Conservation (phyloP, 2,113 vertebrate species). For the Melozone crissalis region DNA sequence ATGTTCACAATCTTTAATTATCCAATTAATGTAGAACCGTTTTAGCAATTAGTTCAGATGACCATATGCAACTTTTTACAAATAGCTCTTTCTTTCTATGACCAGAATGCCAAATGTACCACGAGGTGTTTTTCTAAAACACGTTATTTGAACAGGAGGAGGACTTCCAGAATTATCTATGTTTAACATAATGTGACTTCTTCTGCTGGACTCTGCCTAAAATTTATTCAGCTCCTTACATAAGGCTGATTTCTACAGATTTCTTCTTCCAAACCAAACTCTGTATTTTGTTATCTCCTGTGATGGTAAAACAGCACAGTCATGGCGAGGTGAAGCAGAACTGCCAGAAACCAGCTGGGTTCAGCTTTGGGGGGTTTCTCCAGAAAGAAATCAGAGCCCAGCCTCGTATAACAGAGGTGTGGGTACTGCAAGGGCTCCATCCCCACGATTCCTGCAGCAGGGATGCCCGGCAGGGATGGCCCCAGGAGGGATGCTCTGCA, state of each 20-base stretch:
- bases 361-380: neutral
- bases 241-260: neutral
- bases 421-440: neutral
- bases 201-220: neutral
- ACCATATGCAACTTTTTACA: slow-evolving; percentile 72
- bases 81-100: slow-evolving; percentile 56
- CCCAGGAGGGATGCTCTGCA: too few species aligned
- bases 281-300: neutral
- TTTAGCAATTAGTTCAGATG: slow-evolving; percentile 81
- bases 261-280: neutral
- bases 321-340: neutral
- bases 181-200: neutral
- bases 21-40: slow-evolving; percentile 79
- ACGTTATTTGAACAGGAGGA: neutral
- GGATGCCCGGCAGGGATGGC: too few species aligned
- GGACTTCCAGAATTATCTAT: neutral
- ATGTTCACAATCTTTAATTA: slow-evolving; percentile 79
- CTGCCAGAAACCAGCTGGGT: neutral
- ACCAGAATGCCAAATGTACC: slow-evolving; percentile 62
- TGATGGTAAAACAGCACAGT: neutral
- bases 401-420: fast-evolving
- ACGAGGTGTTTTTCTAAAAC: neutral
- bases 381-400: neutral
- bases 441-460: fast-evolving
- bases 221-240: neutral